These are phyloP conservation scores for Ictalurus punctatus DNA, from an alignment of 2,113 vertebrate species.

Conservation along the genomic window DNA sequence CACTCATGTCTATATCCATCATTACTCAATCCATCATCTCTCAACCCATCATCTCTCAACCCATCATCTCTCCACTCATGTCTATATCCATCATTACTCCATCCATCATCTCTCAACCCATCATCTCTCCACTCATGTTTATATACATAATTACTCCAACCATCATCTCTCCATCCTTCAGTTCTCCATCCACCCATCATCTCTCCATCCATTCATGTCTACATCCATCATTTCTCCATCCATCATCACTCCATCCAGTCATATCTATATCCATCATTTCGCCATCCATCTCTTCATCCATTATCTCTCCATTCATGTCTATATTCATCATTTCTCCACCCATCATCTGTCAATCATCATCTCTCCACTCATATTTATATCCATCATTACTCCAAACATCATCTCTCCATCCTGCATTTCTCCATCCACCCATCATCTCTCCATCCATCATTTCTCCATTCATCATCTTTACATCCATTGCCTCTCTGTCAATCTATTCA, in stretches of 20 bases:
- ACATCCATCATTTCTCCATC: no score
- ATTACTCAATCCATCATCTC: neutral
- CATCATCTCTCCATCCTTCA: neutral
- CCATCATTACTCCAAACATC: neutral
- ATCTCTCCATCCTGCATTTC: neutral
- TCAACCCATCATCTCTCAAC: neutral
- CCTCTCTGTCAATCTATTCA: neutral
- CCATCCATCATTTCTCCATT: neutral
- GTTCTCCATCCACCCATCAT: neutral
- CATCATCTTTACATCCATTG: neutral
- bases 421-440: neutral
- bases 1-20: no score
- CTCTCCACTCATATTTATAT: conserved; percentile 25
- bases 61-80: neutral
- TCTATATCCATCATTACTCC: neutral
- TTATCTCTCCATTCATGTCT: neutral
- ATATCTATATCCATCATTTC: no score
- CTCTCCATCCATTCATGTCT: neutral
- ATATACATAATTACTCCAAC: neutral
- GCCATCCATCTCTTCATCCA: no score
- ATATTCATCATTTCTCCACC: neutral
- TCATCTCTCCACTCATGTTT: neutral
- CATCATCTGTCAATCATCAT: conserved; percentile 34
- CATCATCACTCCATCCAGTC: conserved; percentile 18
- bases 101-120: neutral